Percentiles rank a stretch among this genome's conserved stretches.
phyloP scores from a whole-genome alignment of 2,797 vertebrate species.

The Pelobates cultripes region DNA sequence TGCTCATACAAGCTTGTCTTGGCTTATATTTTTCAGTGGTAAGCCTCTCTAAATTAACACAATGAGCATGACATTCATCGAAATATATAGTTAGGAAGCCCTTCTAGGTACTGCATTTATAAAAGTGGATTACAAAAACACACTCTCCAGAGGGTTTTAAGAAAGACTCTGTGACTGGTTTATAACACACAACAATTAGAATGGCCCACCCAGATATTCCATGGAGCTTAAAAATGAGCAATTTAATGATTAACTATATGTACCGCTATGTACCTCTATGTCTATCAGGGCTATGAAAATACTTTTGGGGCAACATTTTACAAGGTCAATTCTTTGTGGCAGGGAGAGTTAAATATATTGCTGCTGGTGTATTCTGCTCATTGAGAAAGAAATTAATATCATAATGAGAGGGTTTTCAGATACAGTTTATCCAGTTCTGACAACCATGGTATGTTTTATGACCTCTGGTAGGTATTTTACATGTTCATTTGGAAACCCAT shows the following conservation, averaged over 20 bases:
- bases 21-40: too few species aligned
- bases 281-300: conserved; percentile 30
- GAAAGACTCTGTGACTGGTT: conserved; percentile 29
- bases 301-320: conserved; percentile 21
- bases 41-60: too few species aligned
- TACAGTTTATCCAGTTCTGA: conserved; percentile 41
- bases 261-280: background rate
- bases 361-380: background rate
- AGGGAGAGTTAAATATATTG: background rate
- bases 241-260: conserved; percentile 14
- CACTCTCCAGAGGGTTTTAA: background rate
- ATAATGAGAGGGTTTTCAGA: conserved; percentile 12
- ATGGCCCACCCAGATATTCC: conserved; percentile 48
- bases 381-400: background rate
- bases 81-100: too few species aligned
- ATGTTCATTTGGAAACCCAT: conserved; percentile 17
- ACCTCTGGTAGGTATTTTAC: conserved; percentile 42
- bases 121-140: too few species aligned
- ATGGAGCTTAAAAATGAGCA: conserved; percentile 24
- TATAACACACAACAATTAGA: conserved; percentile 24
- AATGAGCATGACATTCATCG: too few species aligned
- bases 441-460: conserved; percentile 43
- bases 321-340: conserved; percentile 3
- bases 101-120: too few species aligned
- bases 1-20: too few species aligned